A percentile compares a stretch with the other conserved stretches of the same genome.
Conservation (phyloP, 2,888 invertebrate genomes). For the Machimus atricapillus region DNA sequence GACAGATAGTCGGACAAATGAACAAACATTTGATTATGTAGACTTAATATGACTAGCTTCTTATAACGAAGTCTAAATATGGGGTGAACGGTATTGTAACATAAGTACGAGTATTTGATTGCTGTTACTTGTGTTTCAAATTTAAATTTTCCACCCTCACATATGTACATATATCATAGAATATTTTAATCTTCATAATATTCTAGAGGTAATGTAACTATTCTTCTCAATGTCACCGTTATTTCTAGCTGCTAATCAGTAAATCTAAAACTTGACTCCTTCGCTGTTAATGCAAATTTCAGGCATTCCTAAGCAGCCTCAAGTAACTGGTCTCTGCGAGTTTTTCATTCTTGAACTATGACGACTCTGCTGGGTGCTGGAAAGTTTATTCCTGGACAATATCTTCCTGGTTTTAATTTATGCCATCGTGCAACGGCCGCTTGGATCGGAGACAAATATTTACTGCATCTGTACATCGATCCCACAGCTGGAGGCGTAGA, state of each 20-base stretch:
- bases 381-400: background rate
- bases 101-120: no score
- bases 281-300: background rate
- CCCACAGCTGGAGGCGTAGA: background rate
- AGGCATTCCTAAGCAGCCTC: background rate
- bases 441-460: background rate
- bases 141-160: no score
- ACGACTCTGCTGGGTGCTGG: background rate
- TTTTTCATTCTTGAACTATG: background rate
- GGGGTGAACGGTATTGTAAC: no score
- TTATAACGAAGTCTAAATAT: no score
- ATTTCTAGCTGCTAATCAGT: background rate
- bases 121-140: no score
- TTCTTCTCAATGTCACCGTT: background rate
- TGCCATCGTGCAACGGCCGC: background rate
- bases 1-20: no score
- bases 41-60: no score
- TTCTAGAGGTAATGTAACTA: background rate
- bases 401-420: constrained; percentile 30
- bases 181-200: no score
- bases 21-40: no score
- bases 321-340: background rate
- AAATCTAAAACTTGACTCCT: background rate
- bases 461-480: background rate
- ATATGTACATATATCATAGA: no score